phyloP scores from a whole-genome alignment of 2,888 invertebrate genomes.

The Epistrophella euchroma region DNA sequence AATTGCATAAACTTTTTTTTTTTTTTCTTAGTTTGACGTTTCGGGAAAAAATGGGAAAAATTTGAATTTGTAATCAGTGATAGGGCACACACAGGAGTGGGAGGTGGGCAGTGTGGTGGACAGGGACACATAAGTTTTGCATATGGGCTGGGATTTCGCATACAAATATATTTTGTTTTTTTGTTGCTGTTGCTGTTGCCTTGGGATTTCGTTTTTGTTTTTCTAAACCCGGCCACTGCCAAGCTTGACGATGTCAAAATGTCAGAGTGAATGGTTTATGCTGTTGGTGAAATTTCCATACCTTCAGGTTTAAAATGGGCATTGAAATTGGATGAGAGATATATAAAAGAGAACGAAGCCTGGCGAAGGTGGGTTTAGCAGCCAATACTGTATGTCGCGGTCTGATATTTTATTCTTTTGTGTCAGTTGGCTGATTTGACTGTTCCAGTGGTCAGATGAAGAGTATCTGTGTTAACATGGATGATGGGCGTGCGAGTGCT shows the following conservation, averaged over 20 bases:
- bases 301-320: conserved; percentile 42
- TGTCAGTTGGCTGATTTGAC: conserved; percentile 64
- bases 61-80: conserved; percentile 74
- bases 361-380: neutral
- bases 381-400: conserved; percentile 8
- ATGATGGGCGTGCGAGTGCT: conserved; percentile 45
- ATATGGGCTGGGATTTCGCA: conserved; percentile 51
- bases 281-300: conserved; percentile 69
- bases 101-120: conserved; percentile 37
- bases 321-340: conserved; percentile 36
- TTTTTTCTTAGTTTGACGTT: conserved; percentile 54
- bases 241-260: conserved; percentile 64
- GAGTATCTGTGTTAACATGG: conserved; percentile 46
- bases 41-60: conserved; percentile 70
- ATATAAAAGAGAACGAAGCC: neutral
- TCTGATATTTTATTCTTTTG: conserved; percentile 66
- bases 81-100: conserved; percentile 41
- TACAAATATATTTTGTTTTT: conserved; percentile 6
- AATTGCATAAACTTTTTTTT: conserved; percentile 48
- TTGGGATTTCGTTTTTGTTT: conserved; percentile 16
- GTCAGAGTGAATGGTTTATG: conserved; percentile 69
- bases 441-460: conserved; percentile 45
- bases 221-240: conserved; percentile 5
- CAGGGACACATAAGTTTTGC: conserved; percentile 56
- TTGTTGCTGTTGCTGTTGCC: conserved; percentile 4